phyloP scores from a whole-genome alignment of 2,113 vertebrate species.

The Lophura nycthemera region DNA sequence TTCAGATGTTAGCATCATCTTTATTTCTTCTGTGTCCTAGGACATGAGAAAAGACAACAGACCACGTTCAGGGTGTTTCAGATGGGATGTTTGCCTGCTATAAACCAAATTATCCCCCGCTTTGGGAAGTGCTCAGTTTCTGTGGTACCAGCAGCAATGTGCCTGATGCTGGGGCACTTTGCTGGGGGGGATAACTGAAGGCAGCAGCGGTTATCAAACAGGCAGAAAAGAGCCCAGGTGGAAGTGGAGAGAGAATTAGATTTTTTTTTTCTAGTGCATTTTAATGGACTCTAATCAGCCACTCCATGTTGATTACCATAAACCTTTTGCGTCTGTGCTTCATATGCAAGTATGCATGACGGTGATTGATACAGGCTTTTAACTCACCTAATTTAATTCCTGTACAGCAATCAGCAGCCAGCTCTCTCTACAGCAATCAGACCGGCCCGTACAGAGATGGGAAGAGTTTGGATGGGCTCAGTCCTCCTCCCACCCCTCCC shows the following conservation, averaged over 20 bases:
- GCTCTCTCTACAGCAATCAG: background rate
- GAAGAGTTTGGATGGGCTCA: background rate
- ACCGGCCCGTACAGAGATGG: background rate
- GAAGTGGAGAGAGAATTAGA: constrained; percentile 2
- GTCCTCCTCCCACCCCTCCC: background rate
- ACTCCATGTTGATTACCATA: constrained; percentile 47
- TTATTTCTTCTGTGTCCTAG: background rate
- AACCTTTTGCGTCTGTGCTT: background rate
- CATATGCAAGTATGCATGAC: background rate
- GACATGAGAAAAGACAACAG: background rate
- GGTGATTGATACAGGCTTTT: constrained; percentile 22
- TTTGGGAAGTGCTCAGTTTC: background rate
- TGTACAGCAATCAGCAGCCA: constrained; percentile 39
- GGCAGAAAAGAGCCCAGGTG: background rate
- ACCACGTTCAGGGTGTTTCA: background rate
- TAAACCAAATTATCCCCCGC: background rate
- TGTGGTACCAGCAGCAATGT: background rate
- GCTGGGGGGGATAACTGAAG: constrained; percentile 1
- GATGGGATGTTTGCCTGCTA: background rate
- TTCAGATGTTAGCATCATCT: background rate
- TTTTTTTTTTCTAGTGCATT: constrained; percentile 45
- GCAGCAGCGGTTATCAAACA: constrained; percentile 15
- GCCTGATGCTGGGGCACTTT: background rate
- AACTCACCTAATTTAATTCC: constrained; percentile 68
- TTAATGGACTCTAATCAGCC: constrained; percentile 70